Evolutionary conservation across 2,113 vertebrate species (phyloP).

Genomic region (Callionymus lyra): DNA sequence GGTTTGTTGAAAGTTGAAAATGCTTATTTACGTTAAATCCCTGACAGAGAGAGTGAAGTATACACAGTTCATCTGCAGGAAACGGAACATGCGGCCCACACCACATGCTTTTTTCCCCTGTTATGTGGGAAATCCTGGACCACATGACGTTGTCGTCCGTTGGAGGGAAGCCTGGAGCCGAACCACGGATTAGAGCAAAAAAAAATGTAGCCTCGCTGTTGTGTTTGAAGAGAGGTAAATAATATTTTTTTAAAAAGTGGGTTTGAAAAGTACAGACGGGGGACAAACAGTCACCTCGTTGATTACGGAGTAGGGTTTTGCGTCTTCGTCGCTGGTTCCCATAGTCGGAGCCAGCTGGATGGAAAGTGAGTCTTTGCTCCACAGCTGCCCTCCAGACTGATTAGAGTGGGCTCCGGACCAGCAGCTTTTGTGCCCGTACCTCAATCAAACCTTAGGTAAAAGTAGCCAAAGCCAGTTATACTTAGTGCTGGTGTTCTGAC

Average conservation of each 20-base stretch:
- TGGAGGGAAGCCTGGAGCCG: slow-evolving; percentile 48
- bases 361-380: slow-evolving; percentile 43
- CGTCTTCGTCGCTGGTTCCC: slow-evolving; percentile 56
- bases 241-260: slow-evolving; percentile 1
- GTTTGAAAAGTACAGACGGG: slow-evolving; percentile 12
- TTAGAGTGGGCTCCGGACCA: slow-evolving; percentile 45
- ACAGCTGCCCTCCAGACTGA: slow-evolving; percentile 66
- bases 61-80: slow-evolving; percentile 60
- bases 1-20: slow-evolving; percentile 55
- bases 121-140: slow-evolving; percentile 64
- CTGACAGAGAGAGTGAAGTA: slow-evolving; percentile 47
- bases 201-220: slow-evolving; percentile 24
- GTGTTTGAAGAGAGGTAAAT: slow-evolving; percentile 15
- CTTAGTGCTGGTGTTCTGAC: slow-evolving; percentile 16
- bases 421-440: slow-evolving; percentile 38
- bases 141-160: slow-evolving; percentile 46
- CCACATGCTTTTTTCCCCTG: slow-evolving; percentile 58
- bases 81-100: slow-evolving; percentile 60
- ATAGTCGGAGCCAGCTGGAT: slow-evolving; percentile 63
- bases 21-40: slow-evolving; percentile 63
- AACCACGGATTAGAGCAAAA: slow-evolving; percentile 51
- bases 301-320: slow-evolving; percentile 42
- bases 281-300: slow-evolving; percentile 25
- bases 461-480: slow-evolving; percentile 2
- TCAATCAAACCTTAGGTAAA: slow-evolving; percentile 28